Conservation (phyloP, 2,113 vertebrate genomes). For the Boulengeromyrus knoepffleri region DNA sequence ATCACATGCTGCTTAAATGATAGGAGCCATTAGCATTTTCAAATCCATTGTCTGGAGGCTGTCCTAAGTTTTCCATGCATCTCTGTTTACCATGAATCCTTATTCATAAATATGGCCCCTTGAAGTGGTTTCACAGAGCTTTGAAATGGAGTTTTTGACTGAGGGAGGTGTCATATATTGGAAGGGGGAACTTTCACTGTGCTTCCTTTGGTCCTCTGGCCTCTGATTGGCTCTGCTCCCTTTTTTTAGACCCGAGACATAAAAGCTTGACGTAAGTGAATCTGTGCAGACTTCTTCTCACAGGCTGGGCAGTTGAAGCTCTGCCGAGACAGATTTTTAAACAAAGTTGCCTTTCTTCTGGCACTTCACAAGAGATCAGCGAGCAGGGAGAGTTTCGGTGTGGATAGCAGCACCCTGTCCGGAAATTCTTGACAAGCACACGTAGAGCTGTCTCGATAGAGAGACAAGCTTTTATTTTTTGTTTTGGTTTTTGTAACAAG, state of each 20-base stretch:
- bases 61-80: not conserved
- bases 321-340: not conserved
- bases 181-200: not conserved
- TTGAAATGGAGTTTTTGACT: not conserved
- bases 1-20: not conserved
- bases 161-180: not conserved
- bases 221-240: not conserved
- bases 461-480: conserved; percentile 3
- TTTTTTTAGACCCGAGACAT: not conserved
- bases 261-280: not conserved
- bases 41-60: not conserved
- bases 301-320: not conserved
- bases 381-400: not conserved
- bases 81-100: not conserved
- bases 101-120: not conserved
- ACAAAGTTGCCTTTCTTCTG: not conserved
- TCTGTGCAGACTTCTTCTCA: not conserved
- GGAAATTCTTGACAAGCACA: not conserved
- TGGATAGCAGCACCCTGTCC: not conserved
- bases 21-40: not conserved
- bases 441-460: not conserved
- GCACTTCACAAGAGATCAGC: not conserved
- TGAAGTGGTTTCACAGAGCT: not conserved
- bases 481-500: conserved; percentile 44
- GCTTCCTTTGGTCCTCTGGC: not conserved